Percentiles rank a stretch among this genome's conserved stretches.
Evolutionary conservation across 2,888 invertebrate genomes (phyloP).

Genomic region (Nomada hirtipes): DNA sequence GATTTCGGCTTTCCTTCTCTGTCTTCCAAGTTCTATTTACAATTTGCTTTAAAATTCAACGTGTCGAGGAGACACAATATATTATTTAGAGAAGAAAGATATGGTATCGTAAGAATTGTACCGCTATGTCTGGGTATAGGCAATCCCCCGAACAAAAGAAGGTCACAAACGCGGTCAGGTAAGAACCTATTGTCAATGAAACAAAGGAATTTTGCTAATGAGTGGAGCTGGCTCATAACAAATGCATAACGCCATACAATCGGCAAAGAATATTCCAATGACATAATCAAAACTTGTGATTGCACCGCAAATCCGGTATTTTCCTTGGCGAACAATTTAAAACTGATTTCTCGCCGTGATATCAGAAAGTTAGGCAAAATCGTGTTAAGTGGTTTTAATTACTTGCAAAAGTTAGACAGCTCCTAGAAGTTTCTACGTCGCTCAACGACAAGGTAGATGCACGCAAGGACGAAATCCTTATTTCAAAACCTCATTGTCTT

Average conservation of each 20-base stretch:
- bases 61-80: neutral
- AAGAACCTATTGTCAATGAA: slow-evolving; percentile 2
- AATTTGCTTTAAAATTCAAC: neutral
- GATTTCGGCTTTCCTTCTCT: neutral
- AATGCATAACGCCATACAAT: slow-evolving; percentile 16
- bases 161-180: no score
- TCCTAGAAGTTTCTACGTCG: slow-evolving; percentile 71
- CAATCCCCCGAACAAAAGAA: neutral
- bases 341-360: slow-evolving; percentile 66
- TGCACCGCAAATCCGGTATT: slow-evolving; percentile 16
- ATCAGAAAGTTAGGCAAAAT: slow-evolving; percentile 72
- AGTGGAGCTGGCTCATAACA: neutral
- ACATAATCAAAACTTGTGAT: slow-evolving; percentile 52
- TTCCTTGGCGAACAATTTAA: slow-evolving; percentile 59
- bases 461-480: slow-evolving; percentile 43
- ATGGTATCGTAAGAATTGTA: neutral
- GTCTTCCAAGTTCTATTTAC: neutral
- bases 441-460: slow-evolving; percentile 59
- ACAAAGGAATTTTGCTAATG: slow-evolving; percentile 4
- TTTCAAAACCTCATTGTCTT: slow-evolving; percentile 32
- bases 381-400: slow-evolving; percentile 78
- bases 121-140: no score
- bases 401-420: slow-evolving; percentile 73
- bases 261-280: slow-evolving; percentile 44
- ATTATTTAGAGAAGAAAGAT: neutral